phyloP scores from a whole-genome alignment of 2,113 vertebrate species.

The Tylochromis polylepis region DNA sequence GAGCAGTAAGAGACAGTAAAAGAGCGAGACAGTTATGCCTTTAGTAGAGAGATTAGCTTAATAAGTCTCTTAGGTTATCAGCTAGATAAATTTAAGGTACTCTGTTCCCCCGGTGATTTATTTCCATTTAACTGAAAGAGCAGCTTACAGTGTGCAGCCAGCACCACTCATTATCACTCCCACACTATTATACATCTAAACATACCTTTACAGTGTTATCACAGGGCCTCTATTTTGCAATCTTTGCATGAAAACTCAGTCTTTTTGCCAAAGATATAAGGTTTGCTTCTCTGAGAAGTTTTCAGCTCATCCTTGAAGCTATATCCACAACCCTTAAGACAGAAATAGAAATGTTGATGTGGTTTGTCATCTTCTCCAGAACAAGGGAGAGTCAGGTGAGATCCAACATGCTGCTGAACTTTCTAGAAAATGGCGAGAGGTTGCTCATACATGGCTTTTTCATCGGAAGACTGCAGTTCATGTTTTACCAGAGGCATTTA shows the following conservation, averaged over 20 bases:
- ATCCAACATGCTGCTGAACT: neutral
- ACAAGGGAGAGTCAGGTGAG: neutral
- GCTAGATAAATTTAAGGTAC: neutral
- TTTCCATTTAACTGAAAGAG: neutral
- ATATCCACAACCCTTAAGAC: neutral
- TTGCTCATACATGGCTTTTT: conserved; percentile 10
- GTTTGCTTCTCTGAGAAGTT: neutral
- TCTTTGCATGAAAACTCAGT: neutral
- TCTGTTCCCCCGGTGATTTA: neutral
- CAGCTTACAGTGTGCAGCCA: neutral
- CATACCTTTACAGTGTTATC: conserved; percentile 1
- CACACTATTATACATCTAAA: neutral
- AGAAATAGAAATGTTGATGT: conserved; percentile 6
- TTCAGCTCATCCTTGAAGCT: neutral
- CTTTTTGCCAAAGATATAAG: neutral
- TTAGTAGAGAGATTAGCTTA: neutral
- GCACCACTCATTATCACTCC: neutral
- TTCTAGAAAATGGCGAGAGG: neutral
- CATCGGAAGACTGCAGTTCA: neutral
- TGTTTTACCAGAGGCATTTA: neutral
- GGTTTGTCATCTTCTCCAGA: neutral
- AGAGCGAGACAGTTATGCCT: neutral
- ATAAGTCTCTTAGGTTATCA: neutral
- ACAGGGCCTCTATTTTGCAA: neutral
- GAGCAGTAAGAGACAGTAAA: neutral